Percentiles rank a stretch among this genome's conserved stretches.
Evolutionary conservation across 2,797 vertebrate species (phyloP).

Genomic region (Halcyon leucocephala): DNA sequence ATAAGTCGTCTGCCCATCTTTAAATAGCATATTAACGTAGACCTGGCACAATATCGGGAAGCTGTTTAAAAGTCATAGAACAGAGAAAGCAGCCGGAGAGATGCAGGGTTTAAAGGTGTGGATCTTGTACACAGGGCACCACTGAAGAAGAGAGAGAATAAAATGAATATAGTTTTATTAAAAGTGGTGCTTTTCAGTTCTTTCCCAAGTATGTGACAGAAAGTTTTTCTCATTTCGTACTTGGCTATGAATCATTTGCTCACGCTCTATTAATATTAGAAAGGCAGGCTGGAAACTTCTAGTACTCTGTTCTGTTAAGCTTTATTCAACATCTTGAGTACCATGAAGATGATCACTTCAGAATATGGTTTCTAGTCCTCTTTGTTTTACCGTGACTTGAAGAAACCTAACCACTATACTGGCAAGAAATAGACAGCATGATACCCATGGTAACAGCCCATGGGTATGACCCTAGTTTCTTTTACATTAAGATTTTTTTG

Average conservation of each 20-base stretch:
- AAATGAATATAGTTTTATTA: neutral
- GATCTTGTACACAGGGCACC: neutral
- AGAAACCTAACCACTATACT: neutral
- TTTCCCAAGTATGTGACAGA: neutral
- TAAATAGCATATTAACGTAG: neutral
- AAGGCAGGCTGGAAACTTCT: conserved; percentile 18
- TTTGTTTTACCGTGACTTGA: neutral
- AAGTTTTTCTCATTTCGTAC: conserved; percentile 30
- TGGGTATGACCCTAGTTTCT: neutral
- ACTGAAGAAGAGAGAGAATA: neutral
- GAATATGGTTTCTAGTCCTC: neutral
- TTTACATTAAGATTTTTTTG: neutral
- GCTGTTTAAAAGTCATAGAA: neutral
- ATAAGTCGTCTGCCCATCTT: neutral
- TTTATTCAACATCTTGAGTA: neutral
- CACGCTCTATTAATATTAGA: conserved; percentile 50
- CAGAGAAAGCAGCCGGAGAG: neutral
- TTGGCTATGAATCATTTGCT: conserved; percentile 36
- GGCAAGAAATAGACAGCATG: neutral
- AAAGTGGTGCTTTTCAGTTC: neutral
- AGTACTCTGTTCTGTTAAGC: neutral
- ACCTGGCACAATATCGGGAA: neutral
- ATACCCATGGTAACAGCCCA: too few species aligned
- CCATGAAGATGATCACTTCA: neutral
- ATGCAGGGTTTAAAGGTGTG: neutral